A percentile compares a stretch with the other conserved stretches of the same genome.
phyloP scores from a whole-genome alignment of 2,113 vertebrate genomes.

The Varanus salvator region DNA sequence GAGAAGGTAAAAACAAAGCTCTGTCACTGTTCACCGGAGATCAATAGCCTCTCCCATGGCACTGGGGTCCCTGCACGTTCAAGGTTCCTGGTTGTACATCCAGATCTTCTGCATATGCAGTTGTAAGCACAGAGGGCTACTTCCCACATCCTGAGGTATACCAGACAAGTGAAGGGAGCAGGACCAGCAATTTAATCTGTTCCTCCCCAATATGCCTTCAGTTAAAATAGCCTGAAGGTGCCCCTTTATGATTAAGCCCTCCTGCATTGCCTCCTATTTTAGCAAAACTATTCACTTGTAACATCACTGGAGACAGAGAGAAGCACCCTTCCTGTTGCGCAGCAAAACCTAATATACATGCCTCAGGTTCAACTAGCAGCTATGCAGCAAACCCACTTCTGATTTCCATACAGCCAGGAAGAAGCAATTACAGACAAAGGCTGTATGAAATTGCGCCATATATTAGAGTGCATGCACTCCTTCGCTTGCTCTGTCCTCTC shows the following conservation, averaged over 20 bases:
- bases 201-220: not conserved
- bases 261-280: not conserved
- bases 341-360: conserved; percentile 31
- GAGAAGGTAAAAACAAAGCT: not conserved
- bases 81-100: no score
- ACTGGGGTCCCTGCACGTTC: not conserved
- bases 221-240: not conserved
- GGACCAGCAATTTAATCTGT: not conserved
- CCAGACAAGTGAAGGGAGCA: no score
- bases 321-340: not conserved
- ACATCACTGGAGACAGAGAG: not conserved
- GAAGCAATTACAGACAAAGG: conserved; percentile 25
- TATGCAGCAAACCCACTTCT: not conserved
- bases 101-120: not conserved
- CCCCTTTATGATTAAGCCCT: not conserved
- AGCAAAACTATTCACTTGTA: not conserved
- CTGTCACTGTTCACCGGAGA: not conserved
- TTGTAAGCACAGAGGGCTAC: not conserved
- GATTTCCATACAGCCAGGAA: not conserved
- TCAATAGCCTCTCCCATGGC: not conserved
- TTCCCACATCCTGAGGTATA: not conserved
- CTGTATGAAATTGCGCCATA: not conserved
- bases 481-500: conserved; percentile 10
- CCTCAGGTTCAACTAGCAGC: not conserved
- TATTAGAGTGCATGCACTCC: conserved; percentile 19